Evolutionary conservation across 2,888 invertebrate species (phyloP), one percentile per base, ranked within the genome.

Genomic region (Athalia circularis): DNA sequence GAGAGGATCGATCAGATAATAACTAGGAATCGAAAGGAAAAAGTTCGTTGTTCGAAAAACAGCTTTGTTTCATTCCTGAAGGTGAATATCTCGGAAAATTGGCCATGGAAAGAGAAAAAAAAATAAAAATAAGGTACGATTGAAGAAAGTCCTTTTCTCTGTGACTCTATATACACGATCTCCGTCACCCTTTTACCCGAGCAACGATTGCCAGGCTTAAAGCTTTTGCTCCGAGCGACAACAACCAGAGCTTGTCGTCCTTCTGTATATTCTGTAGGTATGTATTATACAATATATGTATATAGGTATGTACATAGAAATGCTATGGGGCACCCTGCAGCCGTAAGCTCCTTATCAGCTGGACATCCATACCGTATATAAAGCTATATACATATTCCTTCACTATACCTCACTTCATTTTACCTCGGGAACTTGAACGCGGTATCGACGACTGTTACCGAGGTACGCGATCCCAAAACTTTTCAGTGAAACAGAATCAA

Each of bases 311-410:
- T 29, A 29, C 29, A 29, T 29, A 29, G 29, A 52, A 62, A 64
- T 50, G 50, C 50, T 13, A 29, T 11, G 50, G 29, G 29, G 62
- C 45, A 54, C 52, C 54, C 64, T 29, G 29, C 29, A 61, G 62
- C 50, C 75, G n/a, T 75, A 75, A 75, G 75, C 75, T 75, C 62
- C 75, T 75, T 75, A 75, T 75, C 75, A 75, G 75, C 64, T 75
- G 75, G 61, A 62, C 62, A 75, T 62, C 65, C 65, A 7, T 15
- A 57, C 68, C 68, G 50, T 45, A 59, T 72, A 59, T 13, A 11
- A 8, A 11, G n/a, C n/a, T n/a, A n/a, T n/a, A n/a, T n/a, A n/a
- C n/a, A n/a, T n/a, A n/a, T n/a, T 62, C 29, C 29, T 29, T 0
- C 29, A 29, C 13, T 65, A 65, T 72, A 72, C n/a, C 72, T 59